Evolutionary conservation across 2,797 vertebrate genomes (phyloP), one percentile per base, ranked within the genome.

Genomic region (Rhincodon typus): DNA sequence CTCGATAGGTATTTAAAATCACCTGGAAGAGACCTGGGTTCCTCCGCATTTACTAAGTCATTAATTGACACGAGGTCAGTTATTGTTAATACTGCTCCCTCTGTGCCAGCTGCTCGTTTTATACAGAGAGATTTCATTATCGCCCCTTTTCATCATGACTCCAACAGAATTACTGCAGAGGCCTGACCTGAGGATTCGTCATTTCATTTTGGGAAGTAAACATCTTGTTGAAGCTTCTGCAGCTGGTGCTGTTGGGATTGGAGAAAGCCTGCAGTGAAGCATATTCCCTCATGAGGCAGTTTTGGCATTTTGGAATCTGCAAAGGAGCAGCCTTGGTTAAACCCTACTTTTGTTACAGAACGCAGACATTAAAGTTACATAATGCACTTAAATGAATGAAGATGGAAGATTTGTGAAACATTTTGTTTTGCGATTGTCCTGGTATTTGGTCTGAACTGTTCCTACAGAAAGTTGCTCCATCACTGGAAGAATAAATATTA

Each of bases 1-100:
- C 97, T 98, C 99, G 91, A 98, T 99, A 69, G 98, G 99, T 96
- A 98, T 99, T 97, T 99, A 98, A 98, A 27, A 53, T 77, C 6
- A 74, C 42, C 94, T 53, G 25, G 69, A 74, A 57, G 72, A 95
- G 50, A 74, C 38, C 1, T 30, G 57, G 12, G 6, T 66, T 30
- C 66, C 38, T 66, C 42, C 42, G 13, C 23, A 12, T 95, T 72
- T 77, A 46, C 70, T 53, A 50, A 2, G 27, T 77, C 70, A 77
- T 77, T 95, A 69, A 74, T 42, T 53, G 69, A 95, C 69, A 95
- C 12, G 38, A 93, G 38, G 19, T 69, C 46, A 30, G 94, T 57
- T 46, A 77, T 57, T 46, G 38, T 95, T 95, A 70, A 70, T 30
- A 30, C 93, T 50, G 46, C 67, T 77, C 1, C 67, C 70, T 46